A percentile compares a stretch with the other conserved stretches of the same genome.
Evolutionary conservation across 1,140 invertebrate genomes (phyloP).

Genomic region (Neomicropteryx cornuta): DNA sequence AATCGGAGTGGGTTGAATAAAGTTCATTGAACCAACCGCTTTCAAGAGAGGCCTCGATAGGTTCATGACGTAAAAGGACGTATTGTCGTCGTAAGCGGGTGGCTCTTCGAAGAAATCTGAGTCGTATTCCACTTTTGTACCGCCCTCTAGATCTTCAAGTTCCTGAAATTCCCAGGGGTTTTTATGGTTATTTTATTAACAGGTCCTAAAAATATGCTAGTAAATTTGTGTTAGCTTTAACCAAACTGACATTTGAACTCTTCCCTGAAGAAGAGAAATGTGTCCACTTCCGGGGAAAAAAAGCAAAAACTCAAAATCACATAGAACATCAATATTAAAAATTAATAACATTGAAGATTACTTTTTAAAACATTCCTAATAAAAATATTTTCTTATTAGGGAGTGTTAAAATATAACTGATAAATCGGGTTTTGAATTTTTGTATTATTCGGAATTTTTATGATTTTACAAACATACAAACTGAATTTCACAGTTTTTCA

Average conservation of each 20-base stretch:
- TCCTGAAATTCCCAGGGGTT: too few species aligned
- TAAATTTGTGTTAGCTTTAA: too few species aligned
- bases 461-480: too few species aligned
- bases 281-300: too few species aligned
- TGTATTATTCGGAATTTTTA: slow-evolving; percentile 28
- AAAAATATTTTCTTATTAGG: slow-evolving; percentile 15
- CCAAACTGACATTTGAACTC: too few species aligned
- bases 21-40: slow-evolving; percentile 78
- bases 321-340: slow-evolving; percentile 1
- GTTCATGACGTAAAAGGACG: slow-evolving; percentile 89
- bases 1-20: slow-evolving; percentile 91
- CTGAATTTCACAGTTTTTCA: slow-evolving; percentile 11
- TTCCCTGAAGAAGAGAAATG: too few species aligned
- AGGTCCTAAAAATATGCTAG: too few species aligned
- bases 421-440: too few species aligned
- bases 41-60: slow-evolving; percentile 81
- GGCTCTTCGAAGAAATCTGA: slow-evolving; percentile 68
- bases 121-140: slow-evolving; percentile 38
- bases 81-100: slow-evolving; percentile 53
- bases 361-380: background rate
- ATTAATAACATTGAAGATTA: background rate
- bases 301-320: too few species aligned
- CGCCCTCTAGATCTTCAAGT: slow-evolving; percentile 32
- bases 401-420: too few species aligned
- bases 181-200: too few species aligned